A percentile compares a stretch with the other conserved stretches of the same genome.
Evolutionary conservation across 2,113 vertebrate species (phyloP).

Genomic region (Callocephalon fimbriatum): DNA sequence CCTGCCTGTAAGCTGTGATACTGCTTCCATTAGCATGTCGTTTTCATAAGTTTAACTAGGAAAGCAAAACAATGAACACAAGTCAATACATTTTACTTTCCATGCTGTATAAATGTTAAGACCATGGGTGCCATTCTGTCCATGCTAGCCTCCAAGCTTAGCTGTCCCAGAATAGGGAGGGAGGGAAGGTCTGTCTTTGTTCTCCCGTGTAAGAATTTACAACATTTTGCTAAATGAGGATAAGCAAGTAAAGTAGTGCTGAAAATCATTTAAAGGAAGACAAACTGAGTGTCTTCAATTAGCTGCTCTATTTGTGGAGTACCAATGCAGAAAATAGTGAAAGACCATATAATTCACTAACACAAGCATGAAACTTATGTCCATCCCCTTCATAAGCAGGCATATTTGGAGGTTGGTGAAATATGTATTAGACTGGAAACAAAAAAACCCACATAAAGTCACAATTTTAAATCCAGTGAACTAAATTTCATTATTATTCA

Average conservation of each 20-base stretch:
- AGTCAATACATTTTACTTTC: not conserved
- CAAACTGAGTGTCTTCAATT: not conserved
- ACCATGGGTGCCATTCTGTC: not conserved
- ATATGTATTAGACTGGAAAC: not conserved
- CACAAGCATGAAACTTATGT: not conserved
- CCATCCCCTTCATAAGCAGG: accelerated
- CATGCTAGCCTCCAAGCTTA: not conserved
- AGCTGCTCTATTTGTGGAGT: not conserved
- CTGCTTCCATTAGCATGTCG: not conserved
- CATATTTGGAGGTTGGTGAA: not conserved
- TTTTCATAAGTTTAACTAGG: not conserved
- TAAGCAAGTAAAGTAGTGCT: not conserved
- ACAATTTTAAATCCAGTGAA: not conserved
- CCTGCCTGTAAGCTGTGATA: not conserved
- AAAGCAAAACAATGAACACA: not conserved
- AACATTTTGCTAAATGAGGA: not conserved
- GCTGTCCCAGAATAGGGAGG: not conserved
- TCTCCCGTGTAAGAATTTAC: accelerated
- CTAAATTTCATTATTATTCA: not conserved
- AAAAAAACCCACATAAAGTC: not conserved
- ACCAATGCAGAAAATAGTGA: not conserved
- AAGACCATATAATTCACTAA: not conserved
- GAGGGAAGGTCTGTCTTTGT: not conserved
- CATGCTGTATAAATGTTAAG: not conserved
- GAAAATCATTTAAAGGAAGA: not conserved